phyloP scores from a whole-genome alignment of 2,797 vertebrate genomes.

The Paguma larvata region DNA sequence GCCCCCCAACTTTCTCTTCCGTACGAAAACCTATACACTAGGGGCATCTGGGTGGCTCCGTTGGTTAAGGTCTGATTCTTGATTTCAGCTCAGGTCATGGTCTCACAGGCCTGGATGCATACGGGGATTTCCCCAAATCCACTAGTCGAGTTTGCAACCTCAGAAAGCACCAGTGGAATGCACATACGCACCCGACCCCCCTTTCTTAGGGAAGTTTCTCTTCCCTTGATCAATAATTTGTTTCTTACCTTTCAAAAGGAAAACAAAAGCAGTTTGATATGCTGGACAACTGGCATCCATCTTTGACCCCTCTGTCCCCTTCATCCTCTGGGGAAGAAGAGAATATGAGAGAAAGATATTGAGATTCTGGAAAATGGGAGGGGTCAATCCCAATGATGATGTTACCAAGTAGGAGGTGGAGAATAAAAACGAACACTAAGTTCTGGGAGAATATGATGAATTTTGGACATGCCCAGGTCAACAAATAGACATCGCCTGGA shows the following conservation, averaged over 20 bases:
- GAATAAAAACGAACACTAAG: neutral
- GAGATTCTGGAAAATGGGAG: neutral
- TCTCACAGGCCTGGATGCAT: too few species aligned
- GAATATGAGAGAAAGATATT: neutral
- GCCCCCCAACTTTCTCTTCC: too few species aligned
- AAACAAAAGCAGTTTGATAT: neutral
- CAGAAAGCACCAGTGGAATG: neutral
- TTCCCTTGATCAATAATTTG: neutral
- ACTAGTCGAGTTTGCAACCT: neutral
- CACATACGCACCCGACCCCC: neutral
- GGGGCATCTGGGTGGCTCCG: too few species aligned
- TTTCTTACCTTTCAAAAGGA: neutral
- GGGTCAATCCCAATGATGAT: neutral
- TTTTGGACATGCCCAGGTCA: neutral
- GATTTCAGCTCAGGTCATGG: too few species aligned
- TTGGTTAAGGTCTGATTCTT: too few species aligned
- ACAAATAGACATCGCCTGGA: neutral
- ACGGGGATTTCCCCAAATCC: neutral
- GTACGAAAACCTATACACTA: too few species aligned
- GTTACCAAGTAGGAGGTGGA: neutral
- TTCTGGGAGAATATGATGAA: neutral
- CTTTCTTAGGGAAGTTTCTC: neutral
- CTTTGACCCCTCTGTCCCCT: neutral
- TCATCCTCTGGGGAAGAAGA: neutral
- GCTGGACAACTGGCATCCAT: neutral